phyloP scores from a whole-genome alignment of 2,113 vertebrate genomes.

The Tyto alba region DNA sequence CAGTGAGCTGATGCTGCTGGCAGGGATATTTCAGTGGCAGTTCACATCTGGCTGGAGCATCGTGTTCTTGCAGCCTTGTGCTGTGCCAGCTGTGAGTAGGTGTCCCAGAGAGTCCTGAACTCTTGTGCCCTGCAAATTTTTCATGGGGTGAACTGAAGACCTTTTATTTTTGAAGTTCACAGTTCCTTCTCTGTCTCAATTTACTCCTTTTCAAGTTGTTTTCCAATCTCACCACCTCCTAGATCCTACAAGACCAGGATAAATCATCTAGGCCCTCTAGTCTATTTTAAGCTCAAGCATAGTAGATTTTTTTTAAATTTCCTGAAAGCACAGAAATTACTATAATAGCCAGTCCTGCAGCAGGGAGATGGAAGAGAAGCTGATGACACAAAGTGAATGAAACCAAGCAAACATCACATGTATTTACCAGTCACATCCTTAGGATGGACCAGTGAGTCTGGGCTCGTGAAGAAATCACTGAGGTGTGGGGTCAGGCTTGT shows the following conservation, averaged over 20 bases:
- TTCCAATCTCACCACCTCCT: background rate
- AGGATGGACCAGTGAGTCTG: background rate
- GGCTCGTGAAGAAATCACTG: background rate
- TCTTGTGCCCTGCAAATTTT: background rate
- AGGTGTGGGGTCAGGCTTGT: background rate
- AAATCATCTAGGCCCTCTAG: background rate
- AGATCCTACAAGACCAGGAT: background rate
- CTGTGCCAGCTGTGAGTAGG: background rate
- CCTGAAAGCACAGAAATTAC: constrained; percentile 5
- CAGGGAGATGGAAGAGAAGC: background rate
- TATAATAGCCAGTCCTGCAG: background rate
- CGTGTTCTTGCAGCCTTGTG: accelerated
- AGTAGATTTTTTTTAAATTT: background rate
- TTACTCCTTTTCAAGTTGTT: background rate
- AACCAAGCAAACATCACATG: background rate
- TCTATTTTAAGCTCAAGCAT: background rate
- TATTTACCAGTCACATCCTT: background rate
- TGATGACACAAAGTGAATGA: background rate
- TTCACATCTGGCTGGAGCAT: background rate
- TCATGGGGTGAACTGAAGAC: background rate
- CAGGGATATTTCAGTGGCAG: background rate
- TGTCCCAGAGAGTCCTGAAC: background rate
- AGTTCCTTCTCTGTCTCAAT: background rate
- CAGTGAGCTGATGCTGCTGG: background rate
- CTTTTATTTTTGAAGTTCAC: background rate